These are phyloP conservation scores for Hestina assimilis DNA, from an alignment of 1,140 invertebrate genomes.

Conservation along the genomic window DNA sequence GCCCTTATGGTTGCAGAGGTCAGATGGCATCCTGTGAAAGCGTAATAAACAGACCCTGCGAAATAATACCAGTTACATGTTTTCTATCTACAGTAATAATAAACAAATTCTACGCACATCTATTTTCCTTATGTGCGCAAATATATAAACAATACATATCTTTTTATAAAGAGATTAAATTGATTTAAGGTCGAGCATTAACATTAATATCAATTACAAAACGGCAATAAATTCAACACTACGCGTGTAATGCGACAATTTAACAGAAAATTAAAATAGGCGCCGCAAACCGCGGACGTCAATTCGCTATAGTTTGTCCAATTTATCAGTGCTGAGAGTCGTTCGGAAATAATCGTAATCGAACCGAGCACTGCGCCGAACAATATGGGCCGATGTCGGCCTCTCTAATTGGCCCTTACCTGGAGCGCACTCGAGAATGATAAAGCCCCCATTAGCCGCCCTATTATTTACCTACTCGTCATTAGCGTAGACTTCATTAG, in stretches of 20 bases:
- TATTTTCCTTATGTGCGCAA: neutral
- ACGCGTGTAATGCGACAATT: conserved; percentile 46
- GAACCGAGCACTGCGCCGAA: conserved; percentile 72
- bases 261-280: conserved; percentile 63
- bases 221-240: conserved; percentile 26
- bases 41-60: no score
- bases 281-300: conserved; percentile 63
- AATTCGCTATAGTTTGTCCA: conserved; percentile 75
- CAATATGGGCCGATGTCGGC: conserved; percentile 76
- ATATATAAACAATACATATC: neutral
- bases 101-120: no score
- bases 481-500: conserved; percentile 79
- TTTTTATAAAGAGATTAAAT: conserved; percentile 11
- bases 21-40: no score
- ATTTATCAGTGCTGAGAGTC: conserved; percentile 73
- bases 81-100: no score
- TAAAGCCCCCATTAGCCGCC: conserved; percentile 77
- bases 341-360: conserved; percentile 76
- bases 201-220: conserved; percentile 37
- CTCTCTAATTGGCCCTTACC: conserved; percentile 78
- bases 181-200: conserved; percentile 12
- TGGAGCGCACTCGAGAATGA: conserved; percentile 77
- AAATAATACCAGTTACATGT: no score
- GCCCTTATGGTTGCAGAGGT: no score
- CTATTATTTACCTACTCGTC: conserved; percentile 79